Evolutionary conservation across 2,888 invertebrate genomes (phyloP).

Genomic region (Cremastinae sp.): DNA sequence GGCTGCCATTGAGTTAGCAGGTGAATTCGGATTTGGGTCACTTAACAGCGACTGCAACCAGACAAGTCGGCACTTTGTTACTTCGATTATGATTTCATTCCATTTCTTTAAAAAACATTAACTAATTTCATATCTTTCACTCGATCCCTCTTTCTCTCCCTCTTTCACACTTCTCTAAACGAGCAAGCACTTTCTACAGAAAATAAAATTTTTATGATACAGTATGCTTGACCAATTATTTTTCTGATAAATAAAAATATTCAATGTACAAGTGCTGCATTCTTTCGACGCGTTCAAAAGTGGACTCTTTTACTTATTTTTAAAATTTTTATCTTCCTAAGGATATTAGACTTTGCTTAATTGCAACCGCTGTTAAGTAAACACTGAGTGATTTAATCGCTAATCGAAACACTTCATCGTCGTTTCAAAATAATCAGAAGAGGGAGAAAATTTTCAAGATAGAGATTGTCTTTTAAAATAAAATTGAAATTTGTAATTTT

Average conservation of each 20-base stretch:
- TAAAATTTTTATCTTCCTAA: conserved; percentile 11
- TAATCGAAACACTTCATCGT: neutral
- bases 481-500: too few species aligned
- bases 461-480: too few species aligned
- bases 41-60: conserved; percentile 97
- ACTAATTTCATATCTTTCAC: conserved; percentile 14
- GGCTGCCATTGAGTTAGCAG: conserved; percentile 99
- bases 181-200: conserved; percentile 20
- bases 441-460: neutral
- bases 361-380: conserved; percentile 80
- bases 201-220: too few species aligned
- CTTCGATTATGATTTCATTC: conserved; percentile 33
- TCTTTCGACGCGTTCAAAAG: conserved; percentile 8
- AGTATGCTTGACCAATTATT: too few species aligned
- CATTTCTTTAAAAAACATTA: neutral
- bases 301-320: neutral
- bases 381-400: conserved; percentile 48
- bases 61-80: conserved; percentile 67
- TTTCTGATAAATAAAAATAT: too few species aligned
- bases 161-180: conserved; percentile 13
- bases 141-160: conserved; percentile 8
- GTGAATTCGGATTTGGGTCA: conserved; percentile 99
- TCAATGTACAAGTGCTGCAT: conserved; percentile 35
- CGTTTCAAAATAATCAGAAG: neutral
- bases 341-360: conserved; percentile 74